phyloP scores from a whole-genome alignment of 1,140 invertebrate genomes.

The Drosophila nannoptera region DNA sequence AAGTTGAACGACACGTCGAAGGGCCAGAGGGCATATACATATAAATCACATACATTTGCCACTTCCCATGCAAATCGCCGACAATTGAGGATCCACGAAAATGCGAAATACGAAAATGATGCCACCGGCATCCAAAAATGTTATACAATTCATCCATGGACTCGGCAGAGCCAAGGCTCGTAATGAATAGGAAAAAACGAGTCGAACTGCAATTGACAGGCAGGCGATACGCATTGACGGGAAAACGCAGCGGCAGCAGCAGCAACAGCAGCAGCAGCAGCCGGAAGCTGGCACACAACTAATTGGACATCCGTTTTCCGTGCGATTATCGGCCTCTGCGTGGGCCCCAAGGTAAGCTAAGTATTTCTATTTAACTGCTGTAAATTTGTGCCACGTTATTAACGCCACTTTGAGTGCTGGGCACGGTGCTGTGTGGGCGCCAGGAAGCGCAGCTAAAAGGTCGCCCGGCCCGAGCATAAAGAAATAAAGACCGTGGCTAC shows the following conservation, averaged over 20 bases:
- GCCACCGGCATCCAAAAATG: conserved; percentile 45
- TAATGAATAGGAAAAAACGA: conserved; percentile 57
- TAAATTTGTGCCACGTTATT: conserved; percentile 69
- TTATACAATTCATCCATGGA: conserved; percentile 40
- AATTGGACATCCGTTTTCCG: conserved; percentile 76
- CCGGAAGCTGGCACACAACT: conserved; percentile 74
- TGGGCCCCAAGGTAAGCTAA: conserved; percentile 36
- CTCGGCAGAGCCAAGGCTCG: conserved; percentile 23
- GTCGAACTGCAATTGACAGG: conserved; percentile 53
- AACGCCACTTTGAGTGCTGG: conserved; percentile 65
- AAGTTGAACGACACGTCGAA: conserved; percentile 30
- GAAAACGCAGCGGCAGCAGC: conserved; percentile 37
- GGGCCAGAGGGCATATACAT: conserved; percentile 35
- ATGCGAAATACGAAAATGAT: conserved; percentile 73
- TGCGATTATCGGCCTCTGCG: conserved; percentile 59
- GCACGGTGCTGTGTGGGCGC: conserved; percentile 27
- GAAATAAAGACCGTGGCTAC: conserved; percentile 29
- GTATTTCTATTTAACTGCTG: conserved; percentile 45
- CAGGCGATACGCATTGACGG: conserved; percentile 50
- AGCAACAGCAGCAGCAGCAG: no score
- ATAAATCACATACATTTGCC: conserved; percentile 34
- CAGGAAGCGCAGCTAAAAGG: conserved; percentile 53
- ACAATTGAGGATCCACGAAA: conserved; percentile 52
- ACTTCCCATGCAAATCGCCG: conserved; percentile 60
- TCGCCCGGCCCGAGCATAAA: conserved; percentile 36